Evolutionary conservation across 2,113 vertebrate genomes (phyloP).

Genomic region (Meles meles): DNA sequence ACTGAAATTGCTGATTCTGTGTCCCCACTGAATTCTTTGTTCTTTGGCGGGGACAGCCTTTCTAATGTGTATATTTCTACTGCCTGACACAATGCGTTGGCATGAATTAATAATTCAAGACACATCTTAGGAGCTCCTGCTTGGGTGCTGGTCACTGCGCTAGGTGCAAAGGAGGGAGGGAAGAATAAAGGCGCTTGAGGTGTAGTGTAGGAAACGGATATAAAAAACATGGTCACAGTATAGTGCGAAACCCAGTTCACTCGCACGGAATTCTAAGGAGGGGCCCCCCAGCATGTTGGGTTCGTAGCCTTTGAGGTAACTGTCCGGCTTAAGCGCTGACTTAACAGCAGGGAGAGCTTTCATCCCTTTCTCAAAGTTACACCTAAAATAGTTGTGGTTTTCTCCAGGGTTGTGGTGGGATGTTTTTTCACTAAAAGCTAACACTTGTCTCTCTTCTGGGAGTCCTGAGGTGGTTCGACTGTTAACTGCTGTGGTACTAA

Average conservation of each 20-base stretch:
- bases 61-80: background rate
- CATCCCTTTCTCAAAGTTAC: background rate
- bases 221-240: background rate
- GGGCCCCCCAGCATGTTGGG: background rate
- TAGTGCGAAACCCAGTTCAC: background rate
- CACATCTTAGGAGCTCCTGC: background rate
- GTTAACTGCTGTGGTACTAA: background rate
- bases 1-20: background rate
- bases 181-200: background rate
- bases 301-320: background rate
- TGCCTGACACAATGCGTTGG: background rate
- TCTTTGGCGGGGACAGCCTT: background rate
- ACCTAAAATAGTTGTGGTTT: conserved; percentile 29
- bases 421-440: conserved; percentile 11
- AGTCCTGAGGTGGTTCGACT: background rate
- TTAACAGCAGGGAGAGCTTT: conserved; percentile 1
- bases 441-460: background rate
- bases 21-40: background rate
- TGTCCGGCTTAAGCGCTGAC: background rate
- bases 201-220: background rate
- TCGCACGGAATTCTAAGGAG: background rate
- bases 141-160: background rate
- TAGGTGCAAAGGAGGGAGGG: background rate
- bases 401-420: background rate
- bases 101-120: background rate